phyloP scores from a whole-genome alignment of 2,888 invertebrate species.

The Melinopterus prodromus region DNA sequence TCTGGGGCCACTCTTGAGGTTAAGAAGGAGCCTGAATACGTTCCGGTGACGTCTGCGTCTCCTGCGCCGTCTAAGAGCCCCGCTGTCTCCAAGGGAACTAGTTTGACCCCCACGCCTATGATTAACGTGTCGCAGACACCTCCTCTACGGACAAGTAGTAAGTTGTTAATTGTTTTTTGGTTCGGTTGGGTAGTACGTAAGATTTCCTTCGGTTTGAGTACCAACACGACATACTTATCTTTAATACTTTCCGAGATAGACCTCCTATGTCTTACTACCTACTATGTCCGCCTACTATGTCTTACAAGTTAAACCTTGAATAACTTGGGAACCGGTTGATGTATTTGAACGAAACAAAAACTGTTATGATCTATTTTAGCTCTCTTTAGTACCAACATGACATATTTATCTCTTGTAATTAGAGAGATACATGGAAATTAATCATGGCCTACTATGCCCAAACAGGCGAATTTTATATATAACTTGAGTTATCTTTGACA shows the following conservation, averaged over 20 bases:
- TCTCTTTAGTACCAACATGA: slow-evolving; percentile 7
- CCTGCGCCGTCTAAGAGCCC: slow-evolving; percentile 54
- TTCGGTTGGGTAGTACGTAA: background rate
- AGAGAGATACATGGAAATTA: too few relatives aligned
- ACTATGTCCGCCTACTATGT: background rate
- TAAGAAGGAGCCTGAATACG: slow-evolving; percentile 76
- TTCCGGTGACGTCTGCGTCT: slow-evolving; percentile 55
- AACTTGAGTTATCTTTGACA: too few relatives aligned
- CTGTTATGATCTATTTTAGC: background rate
- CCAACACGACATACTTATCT: background rate
- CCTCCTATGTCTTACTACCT: too few relatives aligned
- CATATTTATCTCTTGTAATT: too few relatives aligned
- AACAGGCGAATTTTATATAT: too few relatives aligned
- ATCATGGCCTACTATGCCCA: too few relatives aligned
- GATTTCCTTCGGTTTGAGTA: background rate
- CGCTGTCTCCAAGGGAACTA: slow-evolving; percentile 53
- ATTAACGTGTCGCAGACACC: slow-evolving; percentile 58
- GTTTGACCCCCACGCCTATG: slow-evolving; percentile 52
- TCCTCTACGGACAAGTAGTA: slow-evolving; percentile 59
- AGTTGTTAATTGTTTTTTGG: slow-evolving; percentile 29
- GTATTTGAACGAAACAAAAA: too few relatives aligned
- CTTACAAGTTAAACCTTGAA: background rate
- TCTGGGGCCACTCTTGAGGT: slow-evolving; percentile 75
- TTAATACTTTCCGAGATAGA: background rate
- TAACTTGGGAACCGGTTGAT: background rate